Evolutionary conservation across 2,113 vertebrate species (phyloP).

Genomic region (Otolemur garnettii): DNA sequence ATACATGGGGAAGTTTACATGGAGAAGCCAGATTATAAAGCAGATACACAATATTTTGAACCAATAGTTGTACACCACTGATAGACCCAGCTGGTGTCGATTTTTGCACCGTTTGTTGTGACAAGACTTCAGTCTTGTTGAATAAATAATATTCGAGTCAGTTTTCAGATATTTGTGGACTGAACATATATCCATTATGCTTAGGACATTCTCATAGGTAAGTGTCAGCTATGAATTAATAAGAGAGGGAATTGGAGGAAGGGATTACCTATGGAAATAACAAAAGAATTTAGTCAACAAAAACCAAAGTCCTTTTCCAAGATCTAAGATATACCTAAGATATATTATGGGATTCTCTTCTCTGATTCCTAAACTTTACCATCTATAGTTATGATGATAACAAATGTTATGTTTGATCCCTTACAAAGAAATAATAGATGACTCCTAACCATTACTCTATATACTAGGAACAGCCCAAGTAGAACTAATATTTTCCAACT

Average conservation of each 20-base stretch:
- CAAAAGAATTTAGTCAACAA: background rate
- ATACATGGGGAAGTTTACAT: rapidly evolving
- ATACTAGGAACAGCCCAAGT: background rate
- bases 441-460: background rate
- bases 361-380: background rate
- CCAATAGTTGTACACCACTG: background rate
- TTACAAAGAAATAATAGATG: background rate
- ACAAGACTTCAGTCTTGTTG: background rate
- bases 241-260: background rate
- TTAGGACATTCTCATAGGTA: background rate
- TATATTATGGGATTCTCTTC: background rate
- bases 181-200: background rate
- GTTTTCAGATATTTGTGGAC: background rate
- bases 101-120: background rate
- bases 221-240: background rate
- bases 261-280: background rate
- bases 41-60: background rate
- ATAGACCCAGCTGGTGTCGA: rapidly evolving
- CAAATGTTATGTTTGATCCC: no score
- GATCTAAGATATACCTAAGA: background rate
- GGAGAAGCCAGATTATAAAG: background rate
- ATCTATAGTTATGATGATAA: background rate
- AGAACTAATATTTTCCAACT: background rate
- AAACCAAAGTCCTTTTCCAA: background rate
- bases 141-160: background rate